Percentiles rank a stretch among this genome's conserved stretches.
Conservation (phyloP, 2,797 vertebrate genomes). For the Fringilla coelebs region DNA sequence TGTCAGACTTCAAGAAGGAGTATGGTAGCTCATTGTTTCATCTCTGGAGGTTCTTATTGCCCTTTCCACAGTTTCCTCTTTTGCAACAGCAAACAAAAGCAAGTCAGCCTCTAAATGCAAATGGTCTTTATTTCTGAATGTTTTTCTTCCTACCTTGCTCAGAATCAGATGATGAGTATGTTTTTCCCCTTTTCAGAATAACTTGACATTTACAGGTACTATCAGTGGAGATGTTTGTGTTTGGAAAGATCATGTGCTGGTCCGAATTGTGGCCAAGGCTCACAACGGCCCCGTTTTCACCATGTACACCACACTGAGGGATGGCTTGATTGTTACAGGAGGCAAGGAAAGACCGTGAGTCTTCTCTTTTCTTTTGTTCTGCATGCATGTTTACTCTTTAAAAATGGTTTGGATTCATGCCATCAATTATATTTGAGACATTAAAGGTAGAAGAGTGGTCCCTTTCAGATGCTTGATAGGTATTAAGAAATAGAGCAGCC, state of each 20-base stretch:
- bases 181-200: conserved; percentile 92
- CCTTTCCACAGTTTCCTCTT: background rate
- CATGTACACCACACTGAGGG: conserved; percentile 96
- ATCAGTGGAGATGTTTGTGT: conserved; percentile 99
- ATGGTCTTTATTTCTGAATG: conserved; percentile 27
- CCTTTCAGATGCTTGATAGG: background rate
- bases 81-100: background rate
- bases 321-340: conserved; percentile 96
- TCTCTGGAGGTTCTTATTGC: background rate
- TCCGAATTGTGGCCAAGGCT: conserved; percentile 96
- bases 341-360: conserved; percentile 98
- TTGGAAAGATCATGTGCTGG: conserved; percentile 95
- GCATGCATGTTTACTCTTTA: background rate
- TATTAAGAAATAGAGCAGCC: background rate
- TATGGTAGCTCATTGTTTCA: background rate
- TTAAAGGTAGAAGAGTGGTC: background rate
- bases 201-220: conserved; percentile 99
- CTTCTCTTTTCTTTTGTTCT: background rate
- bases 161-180: conserved; percentile 28
- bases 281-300: conserved; percentile 97
- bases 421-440: background rate
- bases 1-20: background rate
- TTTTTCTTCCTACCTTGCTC: conserved; percentile 43
- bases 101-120: background rate
- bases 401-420: background rate